Percentiles rank a stretch among this genome's conserved stretches.
These are phyloP conservation scores for Tromatobia lineatoria DNA, from an alignment of 2,888 invertebrate genomes.

Conservation along the genomic window DNA sequence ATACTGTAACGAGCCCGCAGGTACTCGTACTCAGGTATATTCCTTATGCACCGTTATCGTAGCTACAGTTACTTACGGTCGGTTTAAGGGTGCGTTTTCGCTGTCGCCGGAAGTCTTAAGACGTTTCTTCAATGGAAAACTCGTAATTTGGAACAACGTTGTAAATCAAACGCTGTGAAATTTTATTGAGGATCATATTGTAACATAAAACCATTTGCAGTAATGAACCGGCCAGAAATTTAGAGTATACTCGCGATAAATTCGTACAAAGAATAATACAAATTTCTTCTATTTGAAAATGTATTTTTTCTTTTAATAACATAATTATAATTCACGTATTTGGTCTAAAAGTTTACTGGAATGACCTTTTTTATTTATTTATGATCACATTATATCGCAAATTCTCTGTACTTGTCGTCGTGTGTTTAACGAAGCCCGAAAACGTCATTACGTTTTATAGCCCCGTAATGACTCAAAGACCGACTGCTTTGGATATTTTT, in stretches of 20 bases:
- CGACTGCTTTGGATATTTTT: background rate
- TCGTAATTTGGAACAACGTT: background rate
- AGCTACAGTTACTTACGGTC: slow-evolving; percentile 21
- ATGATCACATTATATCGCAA: background rate
- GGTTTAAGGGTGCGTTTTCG: slow-evolving; percentile 15
- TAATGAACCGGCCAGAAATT: background rate
- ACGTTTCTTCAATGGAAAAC: background rate
- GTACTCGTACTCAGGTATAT: background rate
- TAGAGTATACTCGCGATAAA: slow-evolving; percentile 9
- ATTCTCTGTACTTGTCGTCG: background rate
- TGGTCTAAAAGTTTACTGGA: no score
- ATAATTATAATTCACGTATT: no score
- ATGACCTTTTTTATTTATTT: background rate
- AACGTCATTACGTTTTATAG: background rate
- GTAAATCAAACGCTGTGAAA: background rate
- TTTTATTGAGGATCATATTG: background rate
- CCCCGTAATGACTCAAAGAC: background rate
- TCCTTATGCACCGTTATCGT: background rate
- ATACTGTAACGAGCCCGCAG: background rate
- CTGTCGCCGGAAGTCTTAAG: background rate
- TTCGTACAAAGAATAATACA: background rate
- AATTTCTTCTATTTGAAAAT: no score
- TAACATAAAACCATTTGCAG: no score
- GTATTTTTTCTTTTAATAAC: no score
- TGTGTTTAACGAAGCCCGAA: slow-evolving; percentile 8